These are phyloP conservation scores for Larimichthys polyactis DNA, from an alignment of 2,113 vertebrate species.

Conservation along the genomic window DNA sequence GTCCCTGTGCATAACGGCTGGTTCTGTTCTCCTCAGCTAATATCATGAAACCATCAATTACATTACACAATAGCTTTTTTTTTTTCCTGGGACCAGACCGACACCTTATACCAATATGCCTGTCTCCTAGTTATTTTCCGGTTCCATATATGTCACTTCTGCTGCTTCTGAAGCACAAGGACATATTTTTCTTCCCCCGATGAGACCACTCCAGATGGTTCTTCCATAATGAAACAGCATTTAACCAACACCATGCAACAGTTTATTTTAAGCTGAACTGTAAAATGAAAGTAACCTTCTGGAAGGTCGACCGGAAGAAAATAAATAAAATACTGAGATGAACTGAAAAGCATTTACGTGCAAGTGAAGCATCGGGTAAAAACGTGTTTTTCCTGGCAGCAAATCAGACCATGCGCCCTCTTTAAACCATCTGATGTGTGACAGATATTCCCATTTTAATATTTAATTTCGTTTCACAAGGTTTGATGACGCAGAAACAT, in stretches of 20 bases:
- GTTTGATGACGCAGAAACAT: conserved; percentile 1
- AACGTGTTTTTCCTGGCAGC: conserved; percentile 3
- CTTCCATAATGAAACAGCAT: conserved; percentile 36
- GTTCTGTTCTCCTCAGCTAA: conserved; percentile 6
- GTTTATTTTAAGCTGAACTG: conserved; percentile 4
- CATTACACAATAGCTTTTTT: background rate
- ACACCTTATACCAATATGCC: background rate
- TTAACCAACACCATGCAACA: conserved; percentile 15
- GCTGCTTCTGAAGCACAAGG: conserved; percentile 4
- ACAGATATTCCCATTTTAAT: conserved; percentile 6
- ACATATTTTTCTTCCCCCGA: background rate
- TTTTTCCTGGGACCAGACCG: background rate
- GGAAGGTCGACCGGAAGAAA: conserved; percentile 1
- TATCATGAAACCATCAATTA: conserved; percentile 36
- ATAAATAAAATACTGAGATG: background rate
- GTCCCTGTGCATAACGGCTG: conserved; percentile 2
- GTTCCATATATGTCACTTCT: background rate
- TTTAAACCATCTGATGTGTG: conserved; percentile 27
- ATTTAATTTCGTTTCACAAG: background rate
- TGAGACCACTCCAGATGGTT: conserved; percentile 38
- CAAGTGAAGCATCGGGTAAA: conserved; percentile 9
- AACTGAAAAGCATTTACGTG: background rate
- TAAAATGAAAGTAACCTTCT: conserved; percentile 9
- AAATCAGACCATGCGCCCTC: background rate
- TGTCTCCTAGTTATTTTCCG: conserved; percentile 27